Percentiles rank a stretch among this genome's conserved stretches.
Conservation (phyloP, 2,797 vertebrate species). For the Halcyon badia region DNA sequence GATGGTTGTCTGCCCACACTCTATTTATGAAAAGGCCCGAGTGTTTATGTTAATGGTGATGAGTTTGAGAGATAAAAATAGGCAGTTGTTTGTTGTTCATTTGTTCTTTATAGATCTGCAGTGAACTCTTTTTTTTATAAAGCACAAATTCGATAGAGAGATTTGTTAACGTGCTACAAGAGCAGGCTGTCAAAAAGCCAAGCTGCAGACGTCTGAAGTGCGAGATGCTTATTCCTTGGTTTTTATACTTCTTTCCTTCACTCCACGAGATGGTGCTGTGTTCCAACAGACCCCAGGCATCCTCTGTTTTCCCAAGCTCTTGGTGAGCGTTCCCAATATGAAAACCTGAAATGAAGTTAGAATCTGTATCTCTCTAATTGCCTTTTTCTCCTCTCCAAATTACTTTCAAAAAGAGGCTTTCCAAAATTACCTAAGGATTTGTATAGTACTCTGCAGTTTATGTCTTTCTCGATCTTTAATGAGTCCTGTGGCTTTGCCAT, state of each 20-base stretch:
- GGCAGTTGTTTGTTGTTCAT: constrained; percentile 80
- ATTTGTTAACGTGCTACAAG: constrained; percentile 73
- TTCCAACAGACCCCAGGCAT: background rate
- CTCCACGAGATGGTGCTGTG: constrained; percentile 81
- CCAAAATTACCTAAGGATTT: constrained; percentile 36
- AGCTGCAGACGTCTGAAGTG: constrained; percentile 15
- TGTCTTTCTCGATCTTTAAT: background rate
- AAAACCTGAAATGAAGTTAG: constrained; percentile 55
- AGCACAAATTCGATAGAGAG: constrained; percentile 53
- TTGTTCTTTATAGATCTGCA: constrained; percentile 77
- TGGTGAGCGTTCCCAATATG: background rate
- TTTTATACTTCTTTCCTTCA: background rate
- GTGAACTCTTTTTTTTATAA: constrained; percentile 68
- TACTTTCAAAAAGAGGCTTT: constrained; percentile 52
- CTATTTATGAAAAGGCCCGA: constrained; percentile 77
- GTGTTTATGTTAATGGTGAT: constrained; percentile 79
- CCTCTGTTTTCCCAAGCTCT: background rate
- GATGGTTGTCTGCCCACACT: constrained; percentile 79
- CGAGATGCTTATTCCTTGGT: background rate
- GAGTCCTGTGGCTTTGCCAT: constrained; percentile 23
- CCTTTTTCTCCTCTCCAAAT: constrained; percentile 37
- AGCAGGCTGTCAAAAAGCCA: constrained; percentile 50
- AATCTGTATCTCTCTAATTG: constrained; percentile 25
- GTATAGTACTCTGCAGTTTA: constrained; percentile 10
- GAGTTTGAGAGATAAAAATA: constrained; percentile 81